Base-by-base conservation (phyloP, 1,140 invertebrate genomes). In the Dysdera silvatica region DNA sequence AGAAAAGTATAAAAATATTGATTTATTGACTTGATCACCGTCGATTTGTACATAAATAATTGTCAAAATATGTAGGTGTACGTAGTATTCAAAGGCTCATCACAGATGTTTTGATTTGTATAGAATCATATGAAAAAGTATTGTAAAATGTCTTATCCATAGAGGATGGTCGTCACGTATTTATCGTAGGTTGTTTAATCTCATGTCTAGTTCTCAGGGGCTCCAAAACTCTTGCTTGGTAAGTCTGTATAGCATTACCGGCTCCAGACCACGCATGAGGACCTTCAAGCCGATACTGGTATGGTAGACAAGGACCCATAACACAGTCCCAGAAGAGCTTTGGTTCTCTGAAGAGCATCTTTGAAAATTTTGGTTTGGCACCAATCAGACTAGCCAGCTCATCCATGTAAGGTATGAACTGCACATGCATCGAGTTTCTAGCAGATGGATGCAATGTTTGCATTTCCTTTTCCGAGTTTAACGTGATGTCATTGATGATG, bases 281-380 rank as follows among this genome's bases (percentile, higher is more conserved):
- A 3, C 79, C 79, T 31, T 57, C 64, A 16, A 80, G 66, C 41
- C 80, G 70, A 68, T 78, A 81, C 54, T 78, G 79, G 65, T 80
- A 81, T 0, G 80, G 74, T 1, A 74, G 70, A 66, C 74, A 75
- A 3, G 77, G 73, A 7, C 77, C 78, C 67, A 78, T 73, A 5
- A 74, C 67, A 18, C 72, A 70, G 10, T 66, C 67, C 32, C 70
- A 61, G 0, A 71, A 76, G 12, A 80, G 67, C 12, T 29, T 55
- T 0, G 76, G 77, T 61, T 79, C 76, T 26, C 24, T 70, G 7
- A 72, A 53, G 2, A 71, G 40, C 33, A 73, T 66, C 68, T 75
- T 66, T 69, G 70, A 37, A 7, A 79, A 55, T 43, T 75, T 68
- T 7, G 79, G 80, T 49, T 74, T 73, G 49, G 73, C 77, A 12